A percentile compares a stretch with the other conserved stretches of the same genome.
phyloP scores from a whole-genome alignment of 1,140 invertebrate genomes.

The Cyrtorhinus lividipennis region DNA sequence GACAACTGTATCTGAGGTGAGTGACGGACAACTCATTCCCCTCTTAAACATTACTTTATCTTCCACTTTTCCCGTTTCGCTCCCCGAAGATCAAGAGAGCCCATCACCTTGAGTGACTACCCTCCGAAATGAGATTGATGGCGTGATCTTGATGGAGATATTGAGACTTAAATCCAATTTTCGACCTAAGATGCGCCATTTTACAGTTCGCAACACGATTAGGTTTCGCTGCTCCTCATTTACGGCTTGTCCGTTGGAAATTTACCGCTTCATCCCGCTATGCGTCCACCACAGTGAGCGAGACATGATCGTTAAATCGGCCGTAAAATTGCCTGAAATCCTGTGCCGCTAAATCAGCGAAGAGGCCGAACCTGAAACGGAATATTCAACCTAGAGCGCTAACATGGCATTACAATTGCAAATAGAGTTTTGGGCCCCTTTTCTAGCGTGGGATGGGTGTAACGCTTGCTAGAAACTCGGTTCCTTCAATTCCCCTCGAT shows the following conservation, averaged over 20 bases:
- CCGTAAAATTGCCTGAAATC: neutral
- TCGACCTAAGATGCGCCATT: too few species aligned
- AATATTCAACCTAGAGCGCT: neutral
- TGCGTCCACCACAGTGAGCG: neutral
- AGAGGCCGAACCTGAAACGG: neutral
- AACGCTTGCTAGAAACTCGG: neutral
- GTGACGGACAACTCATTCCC: too few species aligned
- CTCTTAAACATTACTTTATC: slow-evolving; percentile 12
- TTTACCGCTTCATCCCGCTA: too few species aligned
- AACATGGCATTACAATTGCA: neutral
- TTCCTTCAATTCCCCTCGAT: neutral
- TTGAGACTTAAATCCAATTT: too few species aligned
- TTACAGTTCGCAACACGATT: too few species aligned
- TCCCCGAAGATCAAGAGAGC: too few species aligned
- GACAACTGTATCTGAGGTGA: slow-evolving; percentile 73
- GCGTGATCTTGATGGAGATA: too few species aligned
- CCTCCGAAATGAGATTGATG: too few species aligned
- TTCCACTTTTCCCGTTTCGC: slow-evolving; percentile 22
- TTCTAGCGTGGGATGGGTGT: neutral
- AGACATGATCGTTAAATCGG: neutral
- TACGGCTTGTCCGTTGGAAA: too few species aligned
- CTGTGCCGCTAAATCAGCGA: neutral
- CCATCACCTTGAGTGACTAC: too few species aligned
- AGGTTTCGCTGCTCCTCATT: too few species aligned
- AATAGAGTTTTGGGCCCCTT: neutral